phyloP scores from a whole-genome alignment of 2,888 invertebrate species.

The Eupithecia inturbata region DNA sequence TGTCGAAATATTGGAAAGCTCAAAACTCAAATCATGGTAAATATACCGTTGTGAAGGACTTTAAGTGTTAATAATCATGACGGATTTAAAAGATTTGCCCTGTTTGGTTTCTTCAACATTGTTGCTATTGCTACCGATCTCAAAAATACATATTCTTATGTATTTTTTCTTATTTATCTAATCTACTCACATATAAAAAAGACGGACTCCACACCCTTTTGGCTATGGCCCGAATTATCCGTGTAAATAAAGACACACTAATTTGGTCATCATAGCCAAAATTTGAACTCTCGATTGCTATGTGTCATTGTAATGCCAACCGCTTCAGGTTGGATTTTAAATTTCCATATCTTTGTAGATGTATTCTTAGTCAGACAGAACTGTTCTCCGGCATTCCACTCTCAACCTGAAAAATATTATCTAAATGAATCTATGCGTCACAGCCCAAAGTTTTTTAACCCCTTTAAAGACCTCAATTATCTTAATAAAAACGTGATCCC shows the following conservation, averaged over 20 bases:
- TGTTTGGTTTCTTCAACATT: background rate
- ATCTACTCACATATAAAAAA: background rate
- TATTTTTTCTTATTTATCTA: too few relatives aligned
- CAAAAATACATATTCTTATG: too few relatives aligned
- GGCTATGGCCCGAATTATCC: background rate
- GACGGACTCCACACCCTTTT: background rate
- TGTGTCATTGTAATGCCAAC: background rate
- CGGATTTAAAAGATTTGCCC: too few relatives aligned
- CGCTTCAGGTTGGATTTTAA: background rate
- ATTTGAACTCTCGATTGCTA: background rate
- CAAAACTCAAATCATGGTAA: too few relatives aligned
- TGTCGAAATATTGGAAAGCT: too few relatives aligned
- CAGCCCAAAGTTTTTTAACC: conserved; percentile 33
- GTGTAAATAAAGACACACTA: background rate
- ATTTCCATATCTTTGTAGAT: background rate
- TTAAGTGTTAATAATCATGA: too few relatives aligned
- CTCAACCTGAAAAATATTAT: conserved; percentile 13
- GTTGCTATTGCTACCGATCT: background rate
- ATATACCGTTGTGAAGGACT: too few relatives aligned
- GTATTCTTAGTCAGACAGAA: background rate
- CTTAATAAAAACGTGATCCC: conserved; percentile 40
- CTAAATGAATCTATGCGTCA: conserved; percentile 22
- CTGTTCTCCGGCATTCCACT: background rate
- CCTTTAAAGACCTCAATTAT: conserved; percentile 41
- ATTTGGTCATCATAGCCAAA: background rate